These are phyloP conservation scores for Xenops minutus DNA, from an alignment of 2,797 vertebrate species.

Conservation along the genomic window DNA sequence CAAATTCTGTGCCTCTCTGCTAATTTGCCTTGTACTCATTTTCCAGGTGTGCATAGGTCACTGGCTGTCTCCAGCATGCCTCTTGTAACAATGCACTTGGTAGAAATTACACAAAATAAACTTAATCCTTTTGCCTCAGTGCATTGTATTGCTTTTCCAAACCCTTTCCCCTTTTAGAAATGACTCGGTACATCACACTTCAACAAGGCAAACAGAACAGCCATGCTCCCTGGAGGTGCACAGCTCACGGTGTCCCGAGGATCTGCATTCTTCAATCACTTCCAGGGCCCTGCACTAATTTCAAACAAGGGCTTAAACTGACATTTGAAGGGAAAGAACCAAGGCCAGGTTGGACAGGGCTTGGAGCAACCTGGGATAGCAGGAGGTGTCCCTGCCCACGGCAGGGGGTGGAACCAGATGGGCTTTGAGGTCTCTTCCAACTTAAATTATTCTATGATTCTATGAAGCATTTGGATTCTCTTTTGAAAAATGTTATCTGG, in stretches of 20 bases:
- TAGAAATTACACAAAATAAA: not conserved
- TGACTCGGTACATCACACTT: not conserved
- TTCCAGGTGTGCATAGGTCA: slow-evolving; percentile 21
- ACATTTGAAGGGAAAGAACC: not conserved
- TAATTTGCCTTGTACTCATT: slow-evolving; percentile 59
- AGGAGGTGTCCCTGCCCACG: not conserved
- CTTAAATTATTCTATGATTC: not conserved
- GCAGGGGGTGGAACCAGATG: not conserved
- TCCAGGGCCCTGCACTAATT: not conserved
- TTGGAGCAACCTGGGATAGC: not conserved
- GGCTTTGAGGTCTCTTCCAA: not conserved
- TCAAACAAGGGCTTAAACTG: not conserved
- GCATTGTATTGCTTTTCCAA: not conserved
- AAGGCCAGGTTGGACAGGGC: not conserved
- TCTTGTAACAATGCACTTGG: not conserved
- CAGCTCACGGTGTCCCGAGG: not conserved
- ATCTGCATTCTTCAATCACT: not conserved
- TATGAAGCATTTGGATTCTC: not conserved
- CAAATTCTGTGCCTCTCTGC: slow-evolving; percentile 6
- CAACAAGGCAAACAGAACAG: not conserved
- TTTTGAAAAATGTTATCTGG: not conserved
- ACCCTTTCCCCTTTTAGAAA: not conserved
- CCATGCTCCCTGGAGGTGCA: not conserved
- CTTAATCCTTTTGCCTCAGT: not conserved
- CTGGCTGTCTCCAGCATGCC: not conserved